Percentiles rank a stretch among this genome's conserved stretches.
Evolutionary conservation across 1,140 invertebrate genomes (phyloP).

Genomic region (Ceratina calcarata): DNA sequence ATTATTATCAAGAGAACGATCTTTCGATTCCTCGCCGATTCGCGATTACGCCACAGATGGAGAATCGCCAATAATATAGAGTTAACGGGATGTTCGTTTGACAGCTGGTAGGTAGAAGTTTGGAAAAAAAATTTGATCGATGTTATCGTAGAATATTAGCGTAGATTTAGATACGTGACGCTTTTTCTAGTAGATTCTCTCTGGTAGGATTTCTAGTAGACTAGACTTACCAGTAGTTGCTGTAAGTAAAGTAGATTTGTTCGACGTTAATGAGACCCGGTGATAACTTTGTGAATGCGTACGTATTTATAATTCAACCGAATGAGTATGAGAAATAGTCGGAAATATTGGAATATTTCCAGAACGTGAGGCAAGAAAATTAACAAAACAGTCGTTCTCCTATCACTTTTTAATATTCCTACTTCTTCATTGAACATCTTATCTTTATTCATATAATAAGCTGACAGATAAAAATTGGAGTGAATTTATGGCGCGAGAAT

Average conservation of each 20-base stretch:
- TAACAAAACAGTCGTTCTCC: too few species aligned
- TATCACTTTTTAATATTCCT: too few species aligned
- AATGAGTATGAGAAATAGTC: too few species aligned
- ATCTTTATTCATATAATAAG: too few species aligned
- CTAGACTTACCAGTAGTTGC: conserved; percentile 38
- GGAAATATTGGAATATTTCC: too few species aligned
- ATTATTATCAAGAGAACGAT: neutral
- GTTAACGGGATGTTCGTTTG: conserved; percentile 4
- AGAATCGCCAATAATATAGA: neutral
- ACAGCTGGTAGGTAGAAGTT: conserved; percentile 18
- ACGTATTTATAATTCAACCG: too few species aligned
- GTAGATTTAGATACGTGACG: conserved; percentile 18
- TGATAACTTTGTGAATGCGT: neutral
- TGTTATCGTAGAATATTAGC: conserved; percentile 52
- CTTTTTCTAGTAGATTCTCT: conserved; percentile 50
- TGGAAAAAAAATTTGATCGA: conserved; percentile 33
- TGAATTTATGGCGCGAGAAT: too few species aligned
- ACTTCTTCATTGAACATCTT: too few species aligned
- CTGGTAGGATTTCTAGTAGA: conserved; percentile 22
- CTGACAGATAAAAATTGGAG: too few species aligned
- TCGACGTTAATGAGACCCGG: neutral
- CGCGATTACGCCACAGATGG: conserved; percentile 1
- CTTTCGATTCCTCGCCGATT: neutral
- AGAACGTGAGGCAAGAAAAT: too few species aligned
- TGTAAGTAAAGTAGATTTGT: conserved; percentile 12